Conservation (phyloP, 1,140 invertebrate species). For the Plutomurus gul region DNA sequence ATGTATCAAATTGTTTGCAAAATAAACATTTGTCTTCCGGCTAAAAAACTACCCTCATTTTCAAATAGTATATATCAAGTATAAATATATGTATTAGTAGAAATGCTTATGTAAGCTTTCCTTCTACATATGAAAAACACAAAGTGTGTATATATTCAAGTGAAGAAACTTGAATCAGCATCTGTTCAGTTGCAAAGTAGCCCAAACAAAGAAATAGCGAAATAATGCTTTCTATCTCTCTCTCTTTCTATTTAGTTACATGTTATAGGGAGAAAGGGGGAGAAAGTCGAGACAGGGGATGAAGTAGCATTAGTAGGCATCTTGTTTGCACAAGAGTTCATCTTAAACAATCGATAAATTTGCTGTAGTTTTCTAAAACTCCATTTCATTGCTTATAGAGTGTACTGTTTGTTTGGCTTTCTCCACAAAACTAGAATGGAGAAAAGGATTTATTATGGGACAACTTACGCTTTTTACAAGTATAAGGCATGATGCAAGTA, state of each 20-base stretch:
- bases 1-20: not conserved
- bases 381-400: not conserved
- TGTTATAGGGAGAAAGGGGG: not conserved
- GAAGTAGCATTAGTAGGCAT: conserved; percentile 19
- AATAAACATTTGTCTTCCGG: no score
- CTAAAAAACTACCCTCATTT: no score
- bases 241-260: not conserved
- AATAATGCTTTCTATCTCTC: not conserved
- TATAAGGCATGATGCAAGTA: not conserved
- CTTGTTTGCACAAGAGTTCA: not conserved
- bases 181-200: not conserved
- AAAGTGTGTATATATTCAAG: no score
- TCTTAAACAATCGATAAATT: conserved; percentile 19
- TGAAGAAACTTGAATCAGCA: not conserved
- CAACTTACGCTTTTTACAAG: not conserved
- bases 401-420: no score
- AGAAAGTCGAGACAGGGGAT: not conserved
- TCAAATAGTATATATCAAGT: no score
- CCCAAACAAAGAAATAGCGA: not conserved
- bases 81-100: no score
- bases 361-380: conserved; percentile 11
- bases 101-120: no score
- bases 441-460: conserved; percentile 26
- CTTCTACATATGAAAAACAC: not conserved
- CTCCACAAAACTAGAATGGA: no score